Base-by-base conservation (phyloP, 1,140 invertebrate species). In the Meloidogyne chitwoodi region DNA sequence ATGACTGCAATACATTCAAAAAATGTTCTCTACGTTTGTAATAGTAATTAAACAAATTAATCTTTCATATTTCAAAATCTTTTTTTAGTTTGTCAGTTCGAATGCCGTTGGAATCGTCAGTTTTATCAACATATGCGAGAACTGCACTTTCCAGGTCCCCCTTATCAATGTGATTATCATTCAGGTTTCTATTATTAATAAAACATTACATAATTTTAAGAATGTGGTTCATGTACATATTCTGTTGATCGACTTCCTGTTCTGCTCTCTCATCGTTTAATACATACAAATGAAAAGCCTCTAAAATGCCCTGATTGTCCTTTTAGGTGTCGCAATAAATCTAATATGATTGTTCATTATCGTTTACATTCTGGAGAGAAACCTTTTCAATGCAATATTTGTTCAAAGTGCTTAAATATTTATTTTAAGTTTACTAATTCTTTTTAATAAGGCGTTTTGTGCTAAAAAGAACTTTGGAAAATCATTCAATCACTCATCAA, bases 111-210 rank as follows among this genome's bases (percentile, higher is more conserved):
- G 88, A 91, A 91, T 81, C 88, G 90, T 34, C 89, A 90, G 76
- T 92, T 91, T 85, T 91, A 91, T 80, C 87, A 88, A 56, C 91
- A 92, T 83, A 91, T 92, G 90, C 91, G 90, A 81, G 63, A 80
- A 61, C 34, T 29, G 11, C 73, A 76, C 48, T 81, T 75, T 44
- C 75, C 78, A 11, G 70, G 71, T 26, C 74, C 24, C 22, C 70
- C 70, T n/a, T 62, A 63, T 64, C 41, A 22, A 8, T 73, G 70
- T 64, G 48, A 56, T 56, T 56, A 56, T n/a, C 48, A 56, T n/a
- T 56, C 48, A 56, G 48, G 48, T 56, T 56, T n/a, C 8, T 56
- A 2, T n/a, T 6, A 6, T 72, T 14, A 27, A 65, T 65, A 2
- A 65, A 12, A n/a, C 11, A 72, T 62, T 16, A 10, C n/a, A 19